Evolutionary conservation across 2,888 invertebrate species (phyloP), one percentile per base, ranked within the genome.

Genomic region (Dendrolimus houi): DNA sequence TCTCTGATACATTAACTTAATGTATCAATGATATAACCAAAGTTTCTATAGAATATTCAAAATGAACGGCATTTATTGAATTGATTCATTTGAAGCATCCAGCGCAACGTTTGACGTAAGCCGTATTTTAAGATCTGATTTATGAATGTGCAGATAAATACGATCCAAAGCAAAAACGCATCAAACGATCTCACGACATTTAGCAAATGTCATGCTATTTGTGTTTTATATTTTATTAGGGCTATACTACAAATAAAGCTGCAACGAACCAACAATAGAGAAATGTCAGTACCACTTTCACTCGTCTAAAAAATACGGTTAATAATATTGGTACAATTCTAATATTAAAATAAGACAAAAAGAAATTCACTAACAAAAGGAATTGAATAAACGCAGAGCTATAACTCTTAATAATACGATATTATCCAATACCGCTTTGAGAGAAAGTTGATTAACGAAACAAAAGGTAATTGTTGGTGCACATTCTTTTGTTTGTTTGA

Each of bases 271-370:
- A 63, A 69, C 68, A 73, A 72, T 67, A 68, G 71, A 64, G 61
- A 72, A 78, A 77, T 74, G 72, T 75, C 75, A 75, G 70, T 69
- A 59, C 66, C 61, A 66, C 79, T 79, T 79, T 79, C 79, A 68
- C 79, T 71, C 59, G 60, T 56, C 58, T 65, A 61, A 60, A 67
- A 68, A 64, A 73, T 78, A 79, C 74, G 77, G 77, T 69, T 66
- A 60, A 65, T 66, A 59, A 62, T 29, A 29, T 29, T 29, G 29
- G 29, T 6, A 3, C 29, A 29, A 29, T 29, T 29, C 29, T 29
- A 29, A 29, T 29, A 29, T 29, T 29, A 29, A 64, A 59, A 62
- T 13, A 53, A 54, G 56, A 56, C 52, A 56, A 54, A 52, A 60
- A 52, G 54, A 42, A 9, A 29, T 47, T 42, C 54, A 56, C 14